Conservation (phyloP, 2,113 vertebrate species). For the Hyaena hyaena region DNA sequence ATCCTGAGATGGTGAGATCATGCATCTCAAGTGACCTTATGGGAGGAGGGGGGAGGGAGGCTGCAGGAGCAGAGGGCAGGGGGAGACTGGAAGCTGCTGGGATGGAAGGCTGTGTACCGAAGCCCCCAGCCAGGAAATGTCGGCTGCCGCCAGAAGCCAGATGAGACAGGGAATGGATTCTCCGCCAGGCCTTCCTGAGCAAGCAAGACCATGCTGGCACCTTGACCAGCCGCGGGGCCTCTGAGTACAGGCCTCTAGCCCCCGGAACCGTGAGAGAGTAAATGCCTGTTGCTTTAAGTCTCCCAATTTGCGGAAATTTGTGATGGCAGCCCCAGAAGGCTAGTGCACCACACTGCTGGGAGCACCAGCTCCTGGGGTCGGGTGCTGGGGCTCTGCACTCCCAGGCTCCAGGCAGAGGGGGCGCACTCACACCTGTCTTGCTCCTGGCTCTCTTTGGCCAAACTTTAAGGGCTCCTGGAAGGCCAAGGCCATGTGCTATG, state of each 20-base stretch:
- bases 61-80: not conserved
- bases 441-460: not conserved
- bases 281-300: not conserved
- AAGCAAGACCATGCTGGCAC: fast-evolving
- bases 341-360: fast-evolving
- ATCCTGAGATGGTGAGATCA: not conserved
- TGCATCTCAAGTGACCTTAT: not conserved
- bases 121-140: not conserved
- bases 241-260: not conserved
- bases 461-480: not conserved
- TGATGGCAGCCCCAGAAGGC: not conserved
- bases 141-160: not conserved
- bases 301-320: not conserved
- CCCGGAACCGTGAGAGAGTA: not conserved
- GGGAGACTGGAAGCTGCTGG: not conserved
- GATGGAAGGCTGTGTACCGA: fast-evolving
- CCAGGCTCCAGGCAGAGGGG: no score
- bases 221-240: fast-evolving
- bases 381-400: not conserved
- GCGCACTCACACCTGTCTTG: not conserved
- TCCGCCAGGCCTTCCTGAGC: fast-evolving
- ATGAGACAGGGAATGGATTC: fast-evolving
- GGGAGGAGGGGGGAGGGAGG: not conserved
- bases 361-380: not conserved
- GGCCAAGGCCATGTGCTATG: no score